Conservation (phyloP, 2,113 vertebrate species). For the Alligator mississippiensis region DNA sequence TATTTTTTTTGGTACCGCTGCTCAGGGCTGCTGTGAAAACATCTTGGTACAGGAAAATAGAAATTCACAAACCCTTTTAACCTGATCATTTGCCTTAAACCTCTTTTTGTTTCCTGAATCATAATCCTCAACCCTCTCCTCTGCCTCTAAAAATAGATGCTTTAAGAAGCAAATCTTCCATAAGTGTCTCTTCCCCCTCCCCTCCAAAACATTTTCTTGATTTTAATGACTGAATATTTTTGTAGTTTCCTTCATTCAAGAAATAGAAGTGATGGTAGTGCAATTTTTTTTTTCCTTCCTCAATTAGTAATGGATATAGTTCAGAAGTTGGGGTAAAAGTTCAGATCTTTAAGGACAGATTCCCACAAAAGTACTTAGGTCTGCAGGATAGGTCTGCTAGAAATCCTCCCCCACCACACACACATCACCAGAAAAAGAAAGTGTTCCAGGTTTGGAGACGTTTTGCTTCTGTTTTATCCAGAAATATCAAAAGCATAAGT, state of each 20-base stretch:
- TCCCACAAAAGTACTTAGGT: not conserved
- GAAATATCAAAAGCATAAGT: not conserved
- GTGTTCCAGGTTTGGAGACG: not conserved
- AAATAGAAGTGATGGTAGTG: not conserved
- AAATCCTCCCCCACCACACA: not conserved
- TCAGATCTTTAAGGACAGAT: not conserved
- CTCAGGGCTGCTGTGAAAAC: not conserved
- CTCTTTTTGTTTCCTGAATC: not conserved
- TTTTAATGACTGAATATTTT: not conserved
- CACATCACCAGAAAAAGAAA: not conserved
- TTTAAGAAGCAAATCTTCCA: not conserved
- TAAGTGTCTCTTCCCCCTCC: not conserved
- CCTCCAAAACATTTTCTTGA: not conserved
- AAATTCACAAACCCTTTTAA: not conserved
- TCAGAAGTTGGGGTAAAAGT: not conserved
- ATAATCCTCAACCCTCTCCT: not conserved
- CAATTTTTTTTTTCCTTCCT: not conserved
- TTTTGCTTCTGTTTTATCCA: not conserved
- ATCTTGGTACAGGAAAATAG: not conserved
- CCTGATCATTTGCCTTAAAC: accelerated
- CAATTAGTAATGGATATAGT: not conserved
- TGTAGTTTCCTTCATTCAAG: not conserved
- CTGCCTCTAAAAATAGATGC: not conserved
- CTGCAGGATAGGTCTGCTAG: not conserved
- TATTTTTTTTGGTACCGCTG: not conserved